Base-by-base conservation (phyloP, 2,888 invertebrate species). In the Melieria omissa region DNA sequence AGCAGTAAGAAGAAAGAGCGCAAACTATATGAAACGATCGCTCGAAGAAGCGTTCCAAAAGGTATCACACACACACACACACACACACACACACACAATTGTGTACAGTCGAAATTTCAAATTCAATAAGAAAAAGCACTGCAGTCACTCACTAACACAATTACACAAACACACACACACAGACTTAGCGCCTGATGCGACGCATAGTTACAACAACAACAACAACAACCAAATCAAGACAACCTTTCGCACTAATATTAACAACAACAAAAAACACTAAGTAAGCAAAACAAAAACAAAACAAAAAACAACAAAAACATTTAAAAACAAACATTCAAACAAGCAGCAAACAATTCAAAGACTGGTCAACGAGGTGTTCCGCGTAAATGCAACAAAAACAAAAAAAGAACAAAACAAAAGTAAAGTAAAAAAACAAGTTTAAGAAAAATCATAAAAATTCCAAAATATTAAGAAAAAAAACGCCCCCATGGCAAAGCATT, bases 331-430 rank as follows among this genome's bases (percentile, higher is more conserved):
- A 72, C 70, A 58, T 74, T 71, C 71, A 72, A 77, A 65, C 14
- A 52, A 49, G 42, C 42, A 42, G 45, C 16, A 57, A 57, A 75
- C 78, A 85, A 80, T 85, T 84, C 81, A 84, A 86, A 86, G 86
- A 86, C 86, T 86, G 86, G 86, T 85, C 82, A 86, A 84, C 85
- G 84, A 86, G 86, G 86, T 87, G 86, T 87, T 87, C 87, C 86
- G 85, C 83, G 83, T 84, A 85, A 84, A 83, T 86, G 84, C 83
- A 85, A 85, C 78, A 80, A 81, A 80, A 62, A 67, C 80, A 64
- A 71, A 75, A 72, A 70, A 62, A 74, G 78, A 80, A 77, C 57
- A 77, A 70, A 74, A 74, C 69, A 74, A 74, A 69, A 70, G 63
- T 66, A 71, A 44, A n/a, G 65, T 74, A 60, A 71, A 71, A 76